These are phyloP conservation scores for Setophaga kirtlandii DNA, from an alignment of 2,113 vertebrate species.

Conservation along the genomic window DNA sequence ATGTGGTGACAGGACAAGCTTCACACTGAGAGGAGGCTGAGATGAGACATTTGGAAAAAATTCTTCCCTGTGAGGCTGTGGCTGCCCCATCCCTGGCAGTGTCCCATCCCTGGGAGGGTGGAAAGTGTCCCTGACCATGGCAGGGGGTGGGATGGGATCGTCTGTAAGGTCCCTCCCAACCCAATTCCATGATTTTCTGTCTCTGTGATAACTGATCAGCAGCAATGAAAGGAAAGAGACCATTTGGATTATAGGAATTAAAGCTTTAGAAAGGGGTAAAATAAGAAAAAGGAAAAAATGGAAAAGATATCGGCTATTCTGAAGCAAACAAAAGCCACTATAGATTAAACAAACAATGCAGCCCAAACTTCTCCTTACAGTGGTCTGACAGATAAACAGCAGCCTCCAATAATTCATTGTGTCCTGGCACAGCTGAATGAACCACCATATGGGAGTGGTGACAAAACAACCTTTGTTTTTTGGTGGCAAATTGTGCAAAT, in stretches of 20 bases:
- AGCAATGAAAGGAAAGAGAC: not conserved
- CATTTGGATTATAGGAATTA: not conserved
- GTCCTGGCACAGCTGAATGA: not conserved
- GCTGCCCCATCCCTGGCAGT: not conserved
- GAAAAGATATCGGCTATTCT: not conserved
- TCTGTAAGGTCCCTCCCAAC: not conserved
- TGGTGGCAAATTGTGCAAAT: constrained; percentile 1
- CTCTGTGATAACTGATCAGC: not conserved
- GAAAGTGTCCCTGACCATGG: not conserved
- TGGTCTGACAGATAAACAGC: constrained; percentile 13
- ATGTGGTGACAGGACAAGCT: not conserved
- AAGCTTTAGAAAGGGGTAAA: not conserved
- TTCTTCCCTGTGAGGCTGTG: not conserved
- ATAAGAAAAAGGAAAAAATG: not conserved
- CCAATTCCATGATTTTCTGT: not conserved
- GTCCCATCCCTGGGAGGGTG: not conserved
- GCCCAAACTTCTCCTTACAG: not conserved
- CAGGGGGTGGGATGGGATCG: not conserved
- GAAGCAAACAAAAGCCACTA: constrained; percentile 13
- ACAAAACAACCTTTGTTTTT: not conserved
- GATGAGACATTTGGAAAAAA: not conserved
- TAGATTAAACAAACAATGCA: constrained; percentile 1
- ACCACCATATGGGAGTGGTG: not conserved
- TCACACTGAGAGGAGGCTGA: not conserved
- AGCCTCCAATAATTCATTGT: constrained; percentile 8